Evolutionary conservation across 2,797 vertebrate species (phyloP).

Genomic region (Fistularia commersonii): DNA sequence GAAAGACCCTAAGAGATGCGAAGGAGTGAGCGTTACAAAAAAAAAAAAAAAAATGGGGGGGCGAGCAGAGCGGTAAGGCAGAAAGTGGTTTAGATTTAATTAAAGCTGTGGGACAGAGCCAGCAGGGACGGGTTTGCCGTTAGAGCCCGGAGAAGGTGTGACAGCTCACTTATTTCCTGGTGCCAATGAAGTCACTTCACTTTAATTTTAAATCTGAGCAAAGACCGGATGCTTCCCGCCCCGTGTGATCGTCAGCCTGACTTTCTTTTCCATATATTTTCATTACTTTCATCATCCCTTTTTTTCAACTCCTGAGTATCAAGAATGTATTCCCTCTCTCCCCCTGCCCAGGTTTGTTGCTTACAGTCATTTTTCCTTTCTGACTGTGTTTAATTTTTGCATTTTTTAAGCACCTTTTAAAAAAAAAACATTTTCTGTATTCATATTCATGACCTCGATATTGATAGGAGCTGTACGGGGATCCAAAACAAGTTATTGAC

Average conservation of each 20-base stretch:
- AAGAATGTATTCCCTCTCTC: background rate
- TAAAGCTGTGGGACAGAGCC: slow-evolving; percentile 45
- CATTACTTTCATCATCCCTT: background rate
- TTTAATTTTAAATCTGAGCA: slow-evolving; percentile 52
- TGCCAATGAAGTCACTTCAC: slow-evolving; percentile 56
- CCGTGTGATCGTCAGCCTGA: background rate
- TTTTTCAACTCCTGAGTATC: background rate
- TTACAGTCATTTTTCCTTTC: background rate
- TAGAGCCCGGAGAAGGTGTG: slow-evolving; percentile 46
- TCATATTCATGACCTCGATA: no score
- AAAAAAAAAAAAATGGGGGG: slow-evolving; percentile 25
- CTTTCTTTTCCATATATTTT: slow-evolving; percentile 6
- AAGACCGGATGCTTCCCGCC: slow-evolving; percentile 17
- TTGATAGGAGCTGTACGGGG: no score
- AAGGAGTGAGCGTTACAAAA: slow-evolving; percentile 21
- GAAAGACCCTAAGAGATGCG: slow-evolving; percentile 17
- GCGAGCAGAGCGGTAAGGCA: slow-evolving; percentile 16
- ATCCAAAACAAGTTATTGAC: no score
- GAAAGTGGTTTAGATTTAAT: slow-evolving; percentile 56
- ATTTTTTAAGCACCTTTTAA: no score
- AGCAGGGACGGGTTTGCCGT: slow-evolving; percentile 35
- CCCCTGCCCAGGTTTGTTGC: background rate
- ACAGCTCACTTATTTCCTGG: slow-evolving; percentile 62
- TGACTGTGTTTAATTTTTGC: no score
- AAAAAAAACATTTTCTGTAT: no score